These are phyloP conservation scores for Lonchura striata DNA, from an alignment of 2,113 vertebrate species.

Conservation along the genomic window DNA sequence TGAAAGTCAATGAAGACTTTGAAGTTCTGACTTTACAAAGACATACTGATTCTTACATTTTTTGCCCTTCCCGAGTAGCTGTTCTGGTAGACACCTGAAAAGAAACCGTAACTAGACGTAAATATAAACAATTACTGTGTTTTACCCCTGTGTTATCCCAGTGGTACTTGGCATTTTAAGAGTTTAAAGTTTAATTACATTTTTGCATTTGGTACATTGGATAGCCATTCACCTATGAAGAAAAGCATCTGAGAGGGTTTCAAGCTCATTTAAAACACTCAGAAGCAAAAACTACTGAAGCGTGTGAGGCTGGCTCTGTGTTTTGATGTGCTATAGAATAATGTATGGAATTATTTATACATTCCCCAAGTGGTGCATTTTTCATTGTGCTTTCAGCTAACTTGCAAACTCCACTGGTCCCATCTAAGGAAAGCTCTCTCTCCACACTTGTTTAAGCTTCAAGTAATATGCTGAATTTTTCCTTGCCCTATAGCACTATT, in stretches of 20 bases:
- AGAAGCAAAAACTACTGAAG: constrained; percentile 37
- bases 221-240: constrained; percentile 65
- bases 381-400: constrained; percentile 15
- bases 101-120: constrained; percentile 54
- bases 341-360: constrained; percentile 49
- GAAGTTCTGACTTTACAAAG: constrained; percentile 18
- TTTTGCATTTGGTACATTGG: constrained; percentile 66
- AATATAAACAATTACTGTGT: constrained; percentile 61
- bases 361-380: neutral
- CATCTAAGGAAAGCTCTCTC: neutral
- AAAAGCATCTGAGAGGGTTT: constrained; percentile 44
- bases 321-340: constrained; percentile 49
- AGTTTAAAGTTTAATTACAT: constrained; percentile 71
- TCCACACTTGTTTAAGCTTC: neutral
- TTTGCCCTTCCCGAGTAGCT: neutral
- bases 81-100: constrained; percentile 36
- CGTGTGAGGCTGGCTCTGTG: constrained; percentile 15
- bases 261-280: constrained; percentile 56
- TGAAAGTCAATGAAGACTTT: constrained; percentile 28
- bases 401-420: neutral
- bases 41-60: neutral
- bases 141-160: constrained; percentile 50
- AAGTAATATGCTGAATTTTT: neutral
- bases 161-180: constrained; percentile 53
- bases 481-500: neutral